phyloP scores from a whole-genome alignment of 2,797 vertebrate genomes.

The Acanthurus leucopareius region DNA sequence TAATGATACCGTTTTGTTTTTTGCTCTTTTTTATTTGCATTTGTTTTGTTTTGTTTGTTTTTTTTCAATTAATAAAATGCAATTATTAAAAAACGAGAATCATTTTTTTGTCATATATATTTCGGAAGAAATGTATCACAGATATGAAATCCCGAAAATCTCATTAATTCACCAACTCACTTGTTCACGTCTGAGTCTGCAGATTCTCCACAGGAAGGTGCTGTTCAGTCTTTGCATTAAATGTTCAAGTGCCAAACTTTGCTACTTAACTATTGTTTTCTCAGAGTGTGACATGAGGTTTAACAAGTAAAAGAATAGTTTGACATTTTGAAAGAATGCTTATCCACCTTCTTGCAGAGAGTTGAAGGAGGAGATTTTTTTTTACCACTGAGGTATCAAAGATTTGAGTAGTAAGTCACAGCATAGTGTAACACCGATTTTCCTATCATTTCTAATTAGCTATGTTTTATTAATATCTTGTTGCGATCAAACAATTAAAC shows the following conservation, averaged over 20 bases:
- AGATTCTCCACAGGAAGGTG: background rate
- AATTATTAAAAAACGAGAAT: slow-evolving; percentile 82
- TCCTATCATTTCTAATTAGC: background rate
- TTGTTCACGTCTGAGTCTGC: background rate
- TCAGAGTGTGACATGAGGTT: background rate
- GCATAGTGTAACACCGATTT: background rate
- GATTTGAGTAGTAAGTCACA: background rate
- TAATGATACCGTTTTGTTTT: slow-evolving; percentile 80
- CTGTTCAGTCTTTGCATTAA: background rate
- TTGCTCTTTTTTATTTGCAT: slow-evolving; percentile 62
- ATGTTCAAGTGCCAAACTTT: background rate
- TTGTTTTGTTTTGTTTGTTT: slow-evolving; percentile 30
- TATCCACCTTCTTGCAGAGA: background rate
- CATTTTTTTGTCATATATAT: slow-evolving; percentile 20
- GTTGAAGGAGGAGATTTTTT: background rate
- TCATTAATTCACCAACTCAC: background rate
- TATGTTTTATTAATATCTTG: background rate
- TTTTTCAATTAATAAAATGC: slow-evolving; percentile 89
- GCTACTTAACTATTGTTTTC: background rate
- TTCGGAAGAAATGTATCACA: background rate
- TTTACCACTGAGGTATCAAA: background rate
- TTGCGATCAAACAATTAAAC: no score
- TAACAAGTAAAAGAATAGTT: background rate
- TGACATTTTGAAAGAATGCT: background rate
- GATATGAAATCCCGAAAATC: background rate